Percentiles rank a stretch among this genome's conserved stretches.
These are phyloP conservation scores for Clusia tigrina DNA, from an alignment of 2,888 invertebrate species.

Conservation along the genomic window DNA sequence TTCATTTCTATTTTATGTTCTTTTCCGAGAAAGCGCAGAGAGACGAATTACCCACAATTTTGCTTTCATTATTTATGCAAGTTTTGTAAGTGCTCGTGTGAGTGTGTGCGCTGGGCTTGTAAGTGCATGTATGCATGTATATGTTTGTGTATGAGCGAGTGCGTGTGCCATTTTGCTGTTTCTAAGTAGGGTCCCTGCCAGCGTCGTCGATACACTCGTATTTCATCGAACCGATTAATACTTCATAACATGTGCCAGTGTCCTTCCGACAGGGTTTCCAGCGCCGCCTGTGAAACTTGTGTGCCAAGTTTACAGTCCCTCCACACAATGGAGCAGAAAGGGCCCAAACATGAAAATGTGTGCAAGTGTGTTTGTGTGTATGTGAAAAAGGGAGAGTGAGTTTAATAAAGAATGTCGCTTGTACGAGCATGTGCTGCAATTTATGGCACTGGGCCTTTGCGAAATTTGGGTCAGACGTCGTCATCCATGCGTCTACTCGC, in stretches of 20 bases:
- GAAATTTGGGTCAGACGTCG: conserved; percentile 8
- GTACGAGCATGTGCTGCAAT: not conserved
- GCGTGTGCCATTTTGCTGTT: not conserved
- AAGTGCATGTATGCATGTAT: conserved; percentile 21
- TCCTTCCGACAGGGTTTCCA: conserved; percentile 12
- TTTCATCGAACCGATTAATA: conserved; percentile 35
- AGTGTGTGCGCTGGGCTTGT: conserved; percentile 24
- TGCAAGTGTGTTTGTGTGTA: not conserved
- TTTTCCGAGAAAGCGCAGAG: no score
- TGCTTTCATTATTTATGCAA: conserved; percentile 22
- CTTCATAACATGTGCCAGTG: conserved; percentile 31
- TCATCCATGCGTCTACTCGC: not conserved
- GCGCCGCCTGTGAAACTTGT: not conserved
- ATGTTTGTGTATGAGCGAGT: conserved; percentile 1
- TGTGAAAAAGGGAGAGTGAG: no score
- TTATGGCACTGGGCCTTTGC: not conserved
- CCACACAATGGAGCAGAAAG: no score
- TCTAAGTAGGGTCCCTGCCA: conserved; percentile 1
- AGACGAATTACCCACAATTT: no score
- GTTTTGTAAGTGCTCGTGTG: conserved; percentile 36
- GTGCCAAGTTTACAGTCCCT: not conserved
- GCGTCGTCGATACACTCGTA: conserved; percentile 31
- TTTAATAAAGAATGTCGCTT: not conserved
- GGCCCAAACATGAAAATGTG: conserved; percentile 7
- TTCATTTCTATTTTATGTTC: no score